Evolutionary conservation across 2,113 vertebrate species (phyloP).

Genomic region (Grantiella picta): DNA sequence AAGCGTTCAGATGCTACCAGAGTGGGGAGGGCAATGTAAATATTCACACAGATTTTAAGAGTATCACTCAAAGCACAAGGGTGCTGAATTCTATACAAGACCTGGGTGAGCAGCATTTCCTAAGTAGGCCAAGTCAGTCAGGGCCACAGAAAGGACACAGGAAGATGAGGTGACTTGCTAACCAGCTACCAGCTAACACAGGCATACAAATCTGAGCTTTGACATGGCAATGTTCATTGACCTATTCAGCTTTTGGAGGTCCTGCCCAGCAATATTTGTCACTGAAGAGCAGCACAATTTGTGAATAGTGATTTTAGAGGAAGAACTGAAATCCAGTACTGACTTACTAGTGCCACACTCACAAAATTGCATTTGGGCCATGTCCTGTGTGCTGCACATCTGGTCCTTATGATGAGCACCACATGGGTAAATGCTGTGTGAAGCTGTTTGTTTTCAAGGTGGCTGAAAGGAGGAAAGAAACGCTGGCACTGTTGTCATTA

Average conservation of each 20-base stretch:
- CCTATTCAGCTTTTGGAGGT: not conserved
- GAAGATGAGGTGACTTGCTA: not conserved
- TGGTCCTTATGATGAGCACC: not conserved
- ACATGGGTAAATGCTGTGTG: not conserved
- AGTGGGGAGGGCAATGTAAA: not conserved
- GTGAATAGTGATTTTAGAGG: not conserved
- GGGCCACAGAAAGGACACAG: not conserved
- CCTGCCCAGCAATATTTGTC: not conserved
- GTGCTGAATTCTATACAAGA: not conserved
- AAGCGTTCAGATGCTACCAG: not conserved
- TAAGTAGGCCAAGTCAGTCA: not conserved
- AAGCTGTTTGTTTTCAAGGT: not conserved
- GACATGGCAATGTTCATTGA: not conserved
- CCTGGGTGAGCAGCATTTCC: not conserved
- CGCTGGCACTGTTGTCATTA: fast-evolving
- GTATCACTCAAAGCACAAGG: not conserved
- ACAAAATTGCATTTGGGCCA: not conserved
- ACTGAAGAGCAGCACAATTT: not conserved
- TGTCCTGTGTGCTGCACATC: fast-evolving
- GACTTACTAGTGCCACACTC: not conserved
- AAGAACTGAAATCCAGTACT: not conserved
- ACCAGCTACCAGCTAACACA: not conserved
- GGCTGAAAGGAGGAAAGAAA: not conserved
- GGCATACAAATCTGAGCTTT: not conserved
- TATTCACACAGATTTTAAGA: not conserved